Conservation (phyloP, 2,888 invertebrate species). For the Cephus rjabovi region DNA sequence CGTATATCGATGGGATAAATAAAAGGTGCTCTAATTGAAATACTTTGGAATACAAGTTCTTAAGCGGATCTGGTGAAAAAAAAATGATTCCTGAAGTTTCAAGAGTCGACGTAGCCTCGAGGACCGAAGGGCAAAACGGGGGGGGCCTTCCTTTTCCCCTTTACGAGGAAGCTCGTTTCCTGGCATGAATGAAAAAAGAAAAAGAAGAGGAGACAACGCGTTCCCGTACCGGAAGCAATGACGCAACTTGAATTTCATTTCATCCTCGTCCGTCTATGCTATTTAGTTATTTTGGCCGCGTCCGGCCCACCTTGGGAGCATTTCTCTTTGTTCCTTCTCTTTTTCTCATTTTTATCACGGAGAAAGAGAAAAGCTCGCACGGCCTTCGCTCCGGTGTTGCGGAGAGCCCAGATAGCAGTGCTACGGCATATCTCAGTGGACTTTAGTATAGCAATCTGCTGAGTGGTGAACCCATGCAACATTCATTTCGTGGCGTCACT, state of each 20-base stretch:
- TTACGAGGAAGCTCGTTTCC: neutral
- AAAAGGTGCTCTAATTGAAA: neutral
- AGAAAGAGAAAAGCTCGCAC: neutral
- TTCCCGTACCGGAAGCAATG: neutral
- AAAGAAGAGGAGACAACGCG: neutral
- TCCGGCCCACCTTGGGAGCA: constrained; percentile 1
- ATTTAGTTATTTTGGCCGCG: constrained; percentile 27
- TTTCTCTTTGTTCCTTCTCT: neutral
- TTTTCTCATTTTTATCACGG: neutral
- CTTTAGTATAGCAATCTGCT: constrained; percentile 54
- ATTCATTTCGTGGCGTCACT: constrained; percentile 42
- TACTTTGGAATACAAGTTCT: neutral
- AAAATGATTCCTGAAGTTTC: neutral
- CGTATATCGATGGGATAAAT: neutral
- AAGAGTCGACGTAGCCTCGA: neutral
- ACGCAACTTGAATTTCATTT: constrained; percentile 7
- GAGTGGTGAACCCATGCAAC: constrained; percentile 53
- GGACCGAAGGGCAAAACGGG: neutral
- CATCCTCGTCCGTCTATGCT: constrained; percentile 25
- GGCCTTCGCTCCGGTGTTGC: neutral
- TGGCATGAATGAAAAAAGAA: neutral
- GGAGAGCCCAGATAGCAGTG: neutral
- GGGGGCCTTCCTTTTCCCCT: neutral
- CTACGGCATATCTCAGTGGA: constrained; percentile 37
- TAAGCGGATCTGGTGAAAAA: neutral